Evolutionary conservation across 2,113 vertebrate genomes (phyloP).

Genomic region (Bothrops jararaca): DNA sequence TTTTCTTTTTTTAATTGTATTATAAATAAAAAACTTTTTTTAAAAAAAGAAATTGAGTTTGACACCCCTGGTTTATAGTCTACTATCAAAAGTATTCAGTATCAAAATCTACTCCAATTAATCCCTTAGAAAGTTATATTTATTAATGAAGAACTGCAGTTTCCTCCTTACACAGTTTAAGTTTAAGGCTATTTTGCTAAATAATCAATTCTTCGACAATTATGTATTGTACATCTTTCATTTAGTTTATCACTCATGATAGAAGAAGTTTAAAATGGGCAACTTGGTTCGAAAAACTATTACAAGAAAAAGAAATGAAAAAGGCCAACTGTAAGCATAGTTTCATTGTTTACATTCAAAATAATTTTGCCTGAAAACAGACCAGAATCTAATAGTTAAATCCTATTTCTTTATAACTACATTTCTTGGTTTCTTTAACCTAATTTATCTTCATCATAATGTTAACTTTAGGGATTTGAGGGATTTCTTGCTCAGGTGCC

Average conservation of each 20-base stretch:
- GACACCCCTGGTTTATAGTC: background rate
- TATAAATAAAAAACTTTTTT: no score
- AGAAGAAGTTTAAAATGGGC: background rate
- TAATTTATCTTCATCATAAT: constrained; percentile 21
- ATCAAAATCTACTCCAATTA: background rate
- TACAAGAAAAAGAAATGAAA: background rate
- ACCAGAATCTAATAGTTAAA: constrained; percentile 30
- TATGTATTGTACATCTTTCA: background rate
- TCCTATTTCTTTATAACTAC: constrained; percentile 44
- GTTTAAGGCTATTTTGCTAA: background rate
- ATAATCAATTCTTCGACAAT: constrained; percentile 8
- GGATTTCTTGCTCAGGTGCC: constrained; percentile 47
- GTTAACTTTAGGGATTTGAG: constrained; percentile 41
- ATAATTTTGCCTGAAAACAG: constrained; percentile 15
- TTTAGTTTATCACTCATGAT: constrained; percentile 4
- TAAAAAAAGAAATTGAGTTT: no score
- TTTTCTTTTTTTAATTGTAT: no score
- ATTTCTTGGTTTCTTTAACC: constrained; percentile 29
- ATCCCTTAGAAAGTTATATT: background rate
- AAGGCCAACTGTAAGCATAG: constrained; percentile 24
- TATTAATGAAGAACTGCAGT: background rate
- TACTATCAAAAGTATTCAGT: background rate
- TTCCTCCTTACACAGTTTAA: background rate
- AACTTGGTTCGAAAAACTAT: constrained; percentile 20
- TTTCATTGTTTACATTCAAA: background rate